Evolutionary conservation across 2,888 invertebrate species (phyloP).

Genomic region (Synergus laeviventris): DNA sequence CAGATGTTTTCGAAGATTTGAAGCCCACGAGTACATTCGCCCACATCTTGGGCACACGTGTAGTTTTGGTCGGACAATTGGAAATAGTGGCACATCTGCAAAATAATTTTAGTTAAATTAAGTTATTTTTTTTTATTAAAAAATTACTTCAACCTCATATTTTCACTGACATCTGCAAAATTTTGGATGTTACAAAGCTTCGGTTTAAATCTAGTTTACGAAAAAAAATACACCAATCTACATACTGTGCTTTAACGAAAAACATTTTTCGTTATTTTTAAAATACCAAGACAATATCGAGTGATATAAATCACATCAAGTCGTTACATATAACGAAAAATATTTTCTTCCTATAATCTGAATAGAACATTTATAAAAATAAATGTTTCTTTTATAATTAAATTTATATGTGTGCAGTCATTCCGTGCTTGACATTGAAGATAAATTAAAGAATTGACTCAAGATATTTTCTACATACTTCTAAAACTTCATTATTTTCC

Average conservation of each 20-base stretch:
- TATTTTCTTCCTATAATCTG: not conserved
- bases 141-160: not conserved
- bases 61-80: conserved; percentile 72
- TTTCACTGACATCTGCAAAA: not conserved
- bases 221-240: not conserved
- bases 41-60: conserved; percentile 73
- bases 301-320: not conserved
- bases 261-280: not conserved
- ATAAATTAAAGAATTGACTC: not conserved
- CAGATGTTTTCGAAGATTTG: conserved; percentile 67
- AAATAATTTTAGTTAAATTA: not conserved
- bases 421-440: not conserved
- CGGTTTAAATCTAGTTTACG: not conserved
- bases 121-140: not conserved
- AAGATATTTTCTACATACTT: not conserved
- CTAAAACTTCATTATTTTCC: not conserved
- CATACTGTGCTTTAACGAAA: not conserved
- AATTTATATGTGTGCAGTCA: not conserved
- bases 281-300: not conserved
- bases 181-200: not conserved
- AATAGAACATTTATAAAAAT: no score
- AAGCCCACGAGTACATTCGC: conserved; percentile 64
- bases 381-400: not conserved
- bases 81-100: conserved; percentile 72
- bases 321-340: not conserved